phyloP scores from a whole-genome alignment of 2,113 vertebrate species.

The Phaetusa simplex region DNA sequence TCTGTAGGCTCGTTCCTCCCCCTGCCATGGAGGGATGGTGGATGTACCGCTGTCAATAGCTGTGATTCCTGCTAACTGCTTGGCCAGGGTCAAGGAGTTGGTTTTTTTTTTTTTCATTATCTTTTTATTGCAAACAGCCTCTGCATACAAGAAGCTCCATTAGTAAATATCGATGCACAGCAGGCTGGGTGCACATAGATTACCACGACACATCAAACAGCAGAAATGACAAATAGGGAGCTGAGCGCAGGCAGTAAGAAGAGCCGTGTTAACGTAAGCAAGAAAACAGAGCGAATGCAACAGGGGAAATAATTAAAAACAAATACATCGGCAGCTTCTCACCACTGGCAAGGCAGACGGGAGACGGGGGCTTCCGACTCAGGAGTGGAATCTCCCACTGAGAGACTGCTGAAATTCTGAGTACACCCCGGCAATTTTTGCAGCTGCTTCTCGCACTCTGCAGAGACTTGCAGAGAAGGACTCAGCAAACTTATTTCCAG shows the following conservation, averaged over 20 bases:
- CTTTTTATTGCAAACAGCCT: conserved; percentile 58
- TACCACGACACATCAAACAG: conserved; percentile 32
- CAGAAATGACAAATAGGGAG: conserved; percentile 61
- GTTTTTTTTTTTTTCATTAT: conserved; percentile 55
- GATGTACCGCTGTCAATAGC: background rate
- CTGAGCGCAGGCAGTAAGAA: background rate
- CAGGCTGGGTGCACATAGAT: conserved; percentile 58
- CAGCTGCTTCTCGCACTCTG: background rate
- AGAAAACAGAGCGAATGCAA: conserved; percentile 34
- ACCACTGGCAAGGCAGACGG: background rate
- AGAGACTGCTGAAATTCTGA: background rate
- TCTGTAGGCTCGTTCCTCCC: background rate
- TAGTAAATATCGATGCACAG: conserved; percentile 67
- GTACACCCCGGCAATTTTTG: background rate
- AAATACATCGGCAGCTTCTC: background rate
- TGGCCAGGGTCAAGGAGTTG: conserved; percentile 35
- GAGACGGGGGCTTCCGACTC: background rate
- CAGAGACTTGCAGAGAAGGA: background rate
- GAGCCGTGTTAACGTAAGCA: conserved; percentile 2
- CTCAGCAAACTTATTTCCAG: background rate
- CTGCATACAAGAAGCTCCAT: conserved; percentile 56
- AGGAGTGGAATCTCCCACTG: background rate
- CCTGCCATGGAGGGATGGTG: background rate
- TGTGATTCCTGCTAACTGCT: conserved; percentile 40
- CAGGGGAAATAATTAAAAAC: conserved; percentile 45